phyloP scores from a whole-genome alignment of 2,113 vertebrate species.

The Sapayoa aenigma region DNA sequence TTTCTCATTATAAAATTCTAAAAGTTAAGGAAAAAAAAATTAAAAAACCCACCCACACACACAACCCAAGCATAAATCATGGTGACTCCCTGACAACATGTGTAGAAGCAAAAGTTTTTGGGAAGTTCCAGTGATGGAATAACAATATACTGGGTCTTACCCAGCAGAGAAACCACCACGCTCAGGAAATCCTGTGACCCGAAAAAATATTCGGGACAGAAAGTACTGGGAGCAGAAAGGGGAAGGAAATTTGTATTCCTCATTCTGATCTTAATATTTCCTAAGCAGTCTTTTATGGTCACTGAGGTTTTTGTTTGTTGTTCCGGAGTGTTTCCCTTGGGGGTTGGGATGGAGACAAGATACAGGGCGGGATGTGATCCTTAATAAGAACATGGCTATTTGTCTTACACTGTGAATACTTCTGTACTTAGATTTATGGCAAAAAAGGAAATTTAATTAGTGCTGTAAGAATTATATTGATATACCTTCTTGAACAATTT shows the following conservation, averaged over 20 bases:
- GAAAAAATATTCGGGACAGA: not conserved
- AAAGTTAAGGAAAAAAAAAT: not conserved
- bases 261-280: not conserved
- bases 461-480: not conserved
- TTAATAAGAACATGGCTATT: not conserved
- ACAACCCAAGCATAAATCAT: not conserved
- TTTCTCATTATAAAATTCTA: not conserved
- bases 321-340: not conserved
- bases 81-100: not conserved
- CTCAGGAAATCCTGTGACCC: slow-evolving; percentile 20
- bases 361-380: not conserved
- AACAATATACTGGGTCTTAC: not conserved
- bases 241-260: not conserved
- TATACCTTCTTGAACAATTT: not conserved
- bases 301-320: not conserved
- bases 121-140: not conserved
- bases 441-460: not conserved
- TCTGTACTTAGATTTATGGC: not conserved
- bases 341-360: not conserved
- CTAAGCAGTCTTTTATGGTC: not conserved
- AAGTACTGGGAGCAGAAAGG: not conserved
- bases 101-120: not conserved
- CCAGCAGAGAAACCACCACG: not conserved
- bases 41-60: not conserved
- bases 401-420: not conserved